Evolutionary conservation across 2,113 vertebrate genomes (phyloP).

Genomic region (Microcebus tavaratra): DNA sequence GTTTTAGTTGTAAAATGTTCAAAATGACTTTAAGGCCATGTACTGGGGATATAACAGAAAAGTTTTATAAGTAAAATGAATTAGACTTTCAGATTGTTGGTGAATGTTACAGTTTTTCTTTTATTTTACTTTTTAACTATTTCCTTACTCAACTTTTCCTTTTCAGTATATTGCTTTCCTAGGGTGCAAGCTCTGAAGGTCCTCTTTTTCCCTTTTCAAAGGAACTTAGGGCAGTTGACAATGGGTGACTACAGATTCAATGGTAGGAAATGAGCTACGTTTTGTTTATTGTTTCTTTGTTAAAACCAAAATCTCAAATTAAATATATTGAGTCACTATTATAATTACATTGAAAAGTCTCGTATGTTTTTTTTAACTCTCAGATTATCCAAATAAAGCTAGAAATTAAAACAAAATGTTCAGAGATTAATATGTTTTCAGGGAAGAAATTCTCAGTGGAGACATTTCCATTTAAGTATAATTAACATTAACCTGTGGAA

Average conservation of each 20-base stretch:
- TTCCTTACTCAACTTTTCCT: background rate
- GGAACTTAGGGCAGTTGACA: background rate
- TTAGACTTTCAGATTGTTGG: background rate
- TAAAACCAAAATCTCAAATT: slow-evolving; percentile 47
- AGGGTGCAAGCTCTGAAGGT: background rate
- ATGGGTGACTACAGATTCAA: background rate
- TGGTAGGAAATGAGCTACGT: background rate
- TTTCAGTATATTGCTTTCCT: background rate
- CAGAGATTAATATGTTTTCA: slow-evolving; percentile 29
- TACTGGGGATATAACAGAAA: slow-evolving; percentile 7
- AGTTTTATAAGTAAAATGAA: background rate
- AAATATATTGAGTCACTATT: slow-evolving; percentile 22
- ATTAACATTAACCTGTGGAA: slow-evolving; percentile 49
- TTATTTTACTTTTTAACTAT: slow-evolving; percentile 8
- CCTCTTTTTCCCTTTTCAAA: background rate
- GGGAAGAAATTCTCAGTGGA: slow-evolving; percentile 31
- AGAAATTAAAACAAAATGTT: background rate
- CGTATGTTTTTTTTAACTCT: background rate
- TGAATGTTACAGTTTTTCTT: slow-evolving; percentile 4
- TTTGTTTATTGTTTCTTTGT: slow-evolving; percentile 20
- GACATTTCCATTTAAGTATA: slow-evolving; percentile 44
- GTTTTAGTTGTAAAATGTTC: background rate
- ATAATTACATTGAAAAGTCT: background rate
- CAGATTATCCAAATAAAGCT: slow-evolving; percentile 20
- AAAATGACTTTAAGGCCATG: background rate